phyloP scores from a whole-genome alignment of 2,797 vertebrate genomes.

The Labeo calbasu region DNA sequence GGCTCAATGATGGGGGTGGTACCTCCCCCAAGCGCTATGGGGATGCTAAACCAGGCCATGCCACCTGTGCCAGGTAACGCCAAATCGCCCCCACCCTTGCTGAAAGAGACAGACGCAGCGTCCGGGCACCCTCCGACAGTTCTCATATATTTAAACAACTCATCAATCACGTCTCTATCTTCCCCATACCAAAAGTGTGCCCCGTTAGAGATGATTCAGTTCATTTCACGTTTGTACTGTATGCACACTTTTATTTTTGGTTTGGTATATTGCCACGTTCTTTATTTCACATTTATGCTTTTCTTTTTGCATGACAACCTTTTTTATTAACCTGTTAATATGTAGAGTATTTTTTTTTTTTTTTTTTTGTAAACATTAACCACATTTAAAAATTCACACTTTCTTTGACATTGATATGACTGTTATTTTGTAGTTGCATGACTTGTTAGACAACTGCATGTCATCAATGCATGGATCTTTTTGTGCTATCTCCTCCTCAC shows the following conservation, averaged over 20 bases:
- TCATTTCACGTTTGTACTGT: conserved; percentile 16
- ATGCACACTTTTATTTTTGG: neutral
- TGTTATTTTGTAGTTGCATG: conserved; percentile 39
- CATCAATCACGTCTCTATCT: conserved; percentile 29
- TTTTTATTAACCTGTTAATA: conserved; percentile 58
- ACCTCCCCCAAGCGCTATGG: conserved; percentile 97
- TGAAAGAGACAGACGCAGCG: conserved; percentile 73
- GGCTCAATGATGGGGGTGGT: conserved; percentile 98
- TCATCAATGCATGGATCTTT: conserved; percentile 95
- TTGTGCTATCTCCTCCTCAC: conserved; percentile 67
- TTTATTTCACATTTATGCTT: conserved; percentile 55
- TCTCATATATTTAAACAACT: conserved; percentile 28
- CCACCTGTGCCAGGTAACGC: conserved; percentile 96
- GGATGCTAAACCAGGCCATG: conserved; percentile 99
- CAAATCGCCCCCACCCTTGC: conserved; percentile 70
- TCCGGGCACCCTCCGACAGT: conserved; percentile 66
- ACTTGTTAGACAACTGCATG: conserved; percentile 88
- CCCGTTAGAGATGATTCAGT: conserved; percentile 17
- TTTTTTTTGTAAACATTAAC: conserved; percentile 19
- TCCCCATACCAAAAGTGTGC: neutral
- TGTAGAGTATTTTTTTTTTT: neutral
- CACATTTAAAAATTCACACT: neutral
- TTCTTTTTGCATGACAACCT: conserved; percentile 65
- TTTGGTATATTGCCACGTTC: conserved; percentile 35
- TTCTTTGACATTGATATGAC: conserved; percentile 61